Evolutionary conservation across 2,797 vertebrate genomes (phyloP).

Genomic region (Bradypodion pumilum): DNA sequence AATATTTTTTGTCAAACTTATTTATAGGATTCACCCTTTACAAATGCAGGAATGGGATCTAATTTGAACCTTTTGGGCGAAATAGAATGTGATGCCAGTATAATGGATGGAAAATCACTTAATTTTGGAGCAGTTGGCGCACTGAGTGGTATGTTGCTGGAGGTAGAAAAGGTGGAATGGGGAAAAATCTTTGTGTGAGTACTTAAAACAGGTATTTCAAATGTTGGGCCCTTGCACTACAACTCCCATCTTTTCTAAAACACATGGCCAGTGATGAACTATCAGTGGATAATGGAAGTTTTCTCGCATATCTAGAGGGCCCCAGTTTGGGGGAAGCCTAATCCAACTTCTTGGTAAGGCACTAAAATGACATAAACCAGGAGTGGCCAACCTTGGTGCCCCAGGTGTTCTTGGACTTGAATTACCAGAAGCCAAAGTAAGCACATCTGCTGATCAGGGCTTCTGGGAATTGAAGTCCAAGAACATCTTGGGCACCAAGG

Average conservation of each 20-base stretch:
- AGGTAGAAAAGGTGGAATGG: background rate
- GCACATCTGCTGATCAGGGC: too few species aligned
- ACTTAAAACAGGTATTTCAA: background rate
- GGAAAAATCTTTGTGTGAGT: background rate
- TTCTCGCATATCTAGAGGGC: background rate
- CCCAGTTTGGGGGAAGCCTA: background rate
- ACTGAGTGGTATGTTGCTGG: constrained; percentile 87
- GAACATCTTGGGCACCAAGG: too few species aligned
- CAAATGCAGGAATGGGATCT: constrained; percentile 97
- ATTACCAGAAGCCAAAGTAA: too few species aligned
- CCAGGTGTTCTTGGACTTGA: too few species aligned
- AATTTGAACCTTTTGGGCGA: constrained; percentile 96
- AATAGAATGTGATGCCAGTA: constrained; percentile 98
- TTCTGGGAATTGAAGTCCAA: too few species aligned
- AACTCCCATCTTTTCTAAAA: background rate
- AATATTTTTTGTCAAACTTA: constrained; percentile 46
- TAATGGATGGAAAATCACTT: constrained; percentile 98
- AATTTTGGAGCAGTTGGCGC: constrained; percentile 97
- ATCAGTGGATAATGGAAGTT: background rate
- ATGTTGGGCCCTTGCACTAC: background rate
- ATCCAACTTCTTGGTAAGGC: background rate
- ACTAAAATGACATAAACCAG: too few species aligned
- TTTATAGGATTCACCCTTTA: constrained; percentile 94
- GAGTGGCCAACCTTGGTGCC: too few species aligned
- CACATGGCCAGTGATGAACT: background rate